Evolutionary conservation across 2,113 vertebrate genomes (phyloP), one percentile per base, ranked within the genome.

Genomic region (Rhombomys opimus): DNA sequence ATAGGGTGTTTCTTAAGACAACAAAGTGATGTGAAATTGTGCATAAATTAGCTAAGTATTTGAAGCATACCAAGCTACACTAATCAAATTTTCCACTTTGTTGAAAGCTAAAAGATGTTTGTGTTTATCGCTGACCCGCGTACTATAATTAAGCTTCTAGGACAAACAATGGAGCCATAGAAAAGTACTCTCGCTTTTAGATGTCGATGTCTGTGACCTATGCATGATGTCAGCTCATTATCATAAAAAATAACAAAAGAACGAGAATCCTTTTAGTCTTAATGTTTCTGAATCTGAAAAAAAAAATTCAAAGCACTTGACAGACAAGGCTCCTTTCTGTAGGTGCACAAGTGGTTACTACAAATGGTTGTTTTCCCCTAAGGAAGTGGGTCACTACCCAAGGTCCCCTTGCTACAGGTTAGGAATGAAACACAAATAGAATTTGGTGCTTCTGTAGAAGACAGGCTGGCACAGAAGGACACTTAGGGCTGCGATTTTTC

Each of bases 241-340:
- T 50, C 38, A 63, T 96, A 76, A 94, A 76, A 94, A 95, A 95
- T 46, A 61, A 59, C 61, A 96, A 92, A 67, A 50, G 10, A 75
- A 61, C 6, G 9, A 65, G n/a, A 61, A 46, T 14, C 27, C 57
- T 93, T 90, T 70, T 72, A 54, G 38, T 35, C 0, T n/a, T 77
- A 91, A 50, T 52, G 63, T 92, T 92, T n/a, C 18, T 14, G 68
- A 89, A 59, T 81, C 70, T 10, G 27, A 87, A 84, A 61, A 57
- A 68, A 70, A 73, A 85, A 59, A 87, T 65, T 85, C 7, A 81
- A 72, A 70, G 75, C 27, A 78, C 91, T 91, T 78, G 25, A 91
- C 63, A 65, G 86, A 70, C 6, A 70, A 77, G 20, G 70, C 67
- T 38, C 54, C 13, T 80, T 59, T 95, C 94, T 94, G 22, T 70